A percentile compares a stretch with the other conserved stretches of the same genome.
Evolutionary conservation across 2,797 vertebrate genomes (phyloP).

Genomic region (Thripadectes ignobilis): DNA sequence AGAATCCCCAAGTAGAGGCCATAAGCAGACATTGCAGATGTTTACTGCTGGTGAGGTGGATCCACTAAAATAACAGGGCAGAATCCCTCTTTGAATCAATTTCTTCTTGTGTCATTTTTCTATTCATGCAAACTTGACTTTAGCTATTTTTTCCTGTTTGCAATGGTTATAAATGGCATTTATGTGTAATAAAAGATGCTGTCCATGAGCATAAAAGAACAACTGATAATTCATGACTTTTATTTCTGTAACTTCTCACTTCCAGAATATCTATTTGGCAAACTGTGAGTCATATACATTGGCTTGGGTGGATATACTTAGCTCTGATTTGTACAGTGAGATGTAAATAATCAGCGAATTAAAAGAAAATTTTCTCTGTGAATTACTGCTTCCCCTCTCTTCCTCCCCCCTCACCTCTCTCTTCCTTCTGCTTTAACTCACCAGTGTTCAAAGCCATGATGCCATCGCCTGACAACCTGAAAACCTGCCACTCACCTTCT

Average conservation of each 20-base stretch:
- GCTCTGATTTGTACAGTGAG: constrained; percentile 8
- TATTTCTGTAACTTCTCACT: constrained; percentile 51
- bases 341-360: constrained; percentile 47
- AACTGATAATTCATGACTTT: constrained; percentile 44
- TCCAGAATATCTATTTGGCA: constrained; percentile 29
- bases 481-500: background rate
- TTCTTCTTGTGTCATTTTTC: background rate
- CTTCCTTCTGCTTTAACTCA: background rate
- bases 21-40: background rate
- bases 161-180: constrained; percentile 3
- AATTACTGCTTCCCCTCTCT: background rate
- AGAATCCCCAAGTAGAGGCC: background rate
- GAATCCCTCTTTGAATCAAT: background rate
- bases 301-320: background rate
- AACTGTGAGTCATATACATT: constrained; percentile 31
- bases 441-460: background rate
- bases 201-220: background rate
- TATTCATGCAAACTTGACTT: background rate
- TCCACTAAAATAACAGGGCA: background rate
- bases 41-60: background rate
- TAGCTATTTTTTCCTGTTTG: background rate
- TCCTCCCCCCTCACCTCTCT: too few species aligned
- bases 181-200: background rate
- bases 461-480: background rate
- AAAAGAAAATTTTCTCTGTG: background rate